A percentile compares a stretch with the other conserved stretches of the same genome.
Conservation (phyloP, 2,113 vertebrate genomes). For the Silurus glanis region DNA sequence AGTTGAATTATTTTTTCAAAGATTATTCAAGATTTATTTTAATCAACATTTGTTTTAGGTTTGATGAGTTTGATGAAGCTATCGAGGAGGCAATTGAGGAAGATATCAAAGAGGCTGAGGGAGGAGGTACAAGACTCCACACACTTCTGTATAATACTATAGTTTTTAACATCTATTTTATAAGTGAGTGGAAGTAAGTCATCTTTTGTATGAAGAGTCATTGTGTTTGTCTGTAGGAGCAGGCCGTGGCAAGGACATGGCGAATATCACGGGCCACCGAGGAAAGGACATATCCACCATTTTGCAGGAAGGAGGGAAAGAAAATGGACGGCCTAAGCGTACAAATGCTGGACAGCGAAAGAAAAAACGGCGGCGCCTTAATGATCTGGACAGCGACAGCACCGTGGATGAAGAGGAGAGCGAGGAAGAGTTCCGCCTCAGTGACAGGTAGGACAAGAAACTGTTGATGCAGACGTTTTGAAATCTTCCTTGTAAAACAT, state of each 20-base stretch:
- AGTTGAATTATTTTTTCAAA: neutral
- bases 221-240: slow-evolving; percentile 70
- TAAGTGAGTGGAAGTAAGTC: neutral
- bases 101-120: slow-evolving; percentile 95
- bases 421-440: slow-evolving; percentile 93
- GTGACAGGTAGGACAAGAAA: slow-evolving; percentile 77
- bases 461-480: neutral
- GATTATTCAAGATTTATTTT: neutral
- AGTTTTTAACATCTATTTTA: neutral
- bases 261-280: slow-evolving; percentile 92
- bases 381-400: slow-evolving; percentile 94
- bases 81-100: slow-evolving; percentile 99
- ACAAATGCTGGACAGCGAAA: slow-evolving; percentile 71
- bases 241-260: slow-evolving; percentile 96
- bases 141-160: neutral
- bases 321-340: slow-evolving; percentile 81
- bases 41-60: slow-evolving; percentile 68
- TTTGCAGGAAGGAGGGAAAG: slow-evolving; percentile 87
- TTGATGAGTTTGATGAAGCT: slow-evolving; percentile 98
- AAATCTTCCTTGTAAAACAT: neutral
- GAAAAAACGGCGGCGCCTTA: slow-evolving; percentile 92
- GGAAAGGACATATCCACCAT: slow-evolving; percentile 96
- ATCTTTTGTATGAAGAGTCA: neutral
- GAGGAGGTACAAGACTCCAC: slow-evolving; percentile 78
- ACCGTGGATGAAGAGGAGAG: slow-evolving; percentile 94